Conservation (phyloP, 2,113 vertebrate genomes). For the Malurus cyaneus region DNA sequence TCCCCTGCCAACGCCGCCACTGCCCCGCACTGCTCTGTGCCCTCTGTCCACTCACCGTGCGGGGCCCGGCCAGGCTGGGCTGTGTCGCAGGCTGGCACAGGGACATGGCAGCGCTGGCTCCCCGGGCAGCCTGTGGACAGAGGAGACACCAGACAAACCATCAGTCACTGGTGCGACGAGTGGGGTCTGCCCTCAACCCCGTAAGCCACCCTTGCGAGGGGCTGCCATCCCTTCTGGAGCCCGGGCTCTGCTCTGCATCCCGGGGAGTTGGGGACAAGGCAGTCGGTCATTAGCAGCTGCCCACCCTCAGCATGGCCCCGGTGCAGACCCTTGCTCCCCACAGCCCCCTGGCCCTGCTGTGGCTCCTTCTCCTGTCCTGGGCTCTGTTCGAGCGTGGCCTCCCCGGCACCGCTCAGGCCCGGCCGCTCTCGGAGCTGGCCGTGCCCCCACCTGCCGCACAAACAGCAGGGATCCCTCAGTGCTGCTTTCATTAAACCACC, state of each 20-base stretch:
- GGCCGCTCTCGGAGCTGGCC: background rate
- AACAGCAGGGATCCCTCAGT: background rate
- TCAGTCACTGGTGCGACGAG: background rate
- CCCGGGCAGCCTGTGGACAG: background rate
- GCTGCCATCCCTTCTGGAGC: background rate
- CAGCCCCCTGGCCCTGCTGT: accelerated
- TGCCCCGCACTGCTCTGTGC: constrained; percentile 1
- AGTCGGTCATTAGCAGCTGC: background rate
- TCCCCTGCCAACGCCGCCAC: background rate
- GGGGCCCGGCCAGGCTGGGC: background rate
- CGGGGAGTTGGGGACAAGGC: background rate
- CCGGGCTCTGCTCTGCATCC: background rate
- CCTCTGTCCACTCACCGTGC: constrained; percentile 56
- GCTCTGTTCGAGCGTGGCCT: background rate
- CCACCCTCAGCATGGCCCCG: accelerated
- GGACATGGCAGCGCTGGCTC: background rate
- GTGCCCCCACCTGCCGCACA: background rate
- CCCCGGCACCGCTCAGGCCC: accelerated
- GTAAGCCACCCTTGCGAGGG: accelerated
- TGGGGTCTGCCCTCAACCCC: accelerated
- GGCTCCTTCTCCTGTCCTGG: accelerated
- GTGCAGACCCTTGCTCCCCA: background rate
- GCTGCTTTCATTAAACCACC: background rate
- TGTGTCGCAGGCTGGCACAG: accelerated
- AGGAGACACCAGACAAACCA: background rate